Evolutionary conservation across 2,113 vertebrate genomes (phyloP), one percentile per base, ranked within the genome.

Genomic region (Serilophus lunatus): DNA sequence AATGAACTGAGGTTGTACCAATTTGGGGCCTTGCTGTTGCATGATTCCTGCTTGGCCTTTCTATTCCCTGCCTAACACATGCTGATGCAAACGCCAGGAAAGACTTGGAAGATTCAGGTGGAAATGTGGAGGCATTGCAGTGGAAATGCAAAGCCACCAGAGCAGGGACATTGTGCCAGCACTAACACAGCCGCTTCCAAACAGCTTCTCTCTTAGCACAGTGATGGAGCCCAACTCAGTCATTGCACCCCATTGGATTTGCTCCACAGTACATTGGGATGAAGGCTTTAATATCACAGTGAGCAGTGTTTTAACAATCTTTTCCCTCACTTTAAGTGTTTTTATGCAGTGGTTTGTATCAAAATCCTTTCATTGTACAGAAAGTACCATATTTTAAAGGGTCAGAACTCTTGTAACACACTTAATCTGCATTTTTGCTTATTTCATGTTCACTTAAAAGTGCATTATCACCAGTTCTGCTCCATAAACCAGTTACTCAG

Each of bases 401-500:
- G 57, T 61, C 49, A 81, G 31, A 76, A 83, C 8, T 25, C 44
- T 44, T 57, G 49, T 60, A 57, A 92, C 15, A 35, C 82, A 80
- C 83, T 94, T 85, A 82, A 82, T 59, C 77, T 65, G 47, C 25
- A 68, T 92, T 95, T 96, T 94, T 66, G 36, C 36, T 33, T 86
- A 92, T 68, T 96, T 95, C 82, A 8, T 65, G 7, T 86, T 94
- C 71, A 38, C 51, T 86, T 95, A 89, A 85, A 96, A 82, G 49
- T 33, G 29, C n/a, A 68, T 88, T 92, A 61, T 64, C 25, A 66
- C 56, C 70, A 74, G 45, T 50, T 86, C 69, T 84, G 51, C 61
- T 82, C 93, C 47, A 83, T n/a, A 40, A 90, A 75, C 40, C 50
- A 65, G 51, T 80, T 93, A 66, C 60, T 85, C 51, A 68, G 36